Evolutionary conservation across 2,888 invertebrate genomes (phyloP), one percentile per base, ranked within the genome.

Genomic region (Ochropleura plecta): DNA sequence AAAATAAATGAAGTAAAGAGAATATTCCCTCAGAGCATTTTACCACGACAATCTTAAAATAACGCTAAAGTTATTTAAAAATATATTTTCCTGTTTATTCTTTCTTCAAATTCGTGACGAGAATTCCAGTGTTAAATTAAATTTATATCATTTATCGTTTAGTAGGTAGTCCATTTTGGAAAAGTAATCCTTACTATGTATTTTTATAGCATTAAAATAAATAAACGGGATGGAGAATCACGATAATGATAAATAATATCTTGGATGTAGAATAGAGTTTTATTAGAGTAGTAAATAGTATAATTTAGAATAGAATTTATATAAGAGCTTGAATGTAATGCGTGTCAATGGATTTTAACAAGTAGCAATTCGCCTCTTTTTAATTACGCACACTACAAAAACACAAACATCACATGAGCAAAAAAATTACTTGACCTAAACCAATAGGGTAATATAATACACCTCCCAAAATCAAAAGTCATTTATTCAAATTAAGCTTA

Each of bases 1-100:
- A 48, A 76, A 59, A 68, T 7, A 12, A 20, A 72, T 14, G n/a
- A 42, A 63, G 49, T 46, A 20, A 73, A n/a, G 16, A n/a, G n/a
- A 51, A n/a, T 9, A 30, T n/a, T 20, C n/a, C 12, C 16, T 64
- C 2, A 16, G 3, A 40, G 46, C 6, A 53, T 64, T 10, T 63
- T 42, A 62, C 40, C 40, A 1, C 20, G 18, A 40, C 0, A 18
- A 46, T 76, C 40, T 42, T 7, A 48, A 46, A 48, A 40, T 76
- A 55, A 46, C 20, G 7, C 7, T 46, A 62, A 40, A 18, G 3
- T 20, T 57, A n/a, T 10, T 5, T 20, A 14, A 46, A n/a, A n/a
- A 73, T 30, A 6, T 20, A 16, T 59, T 74, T 60, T 40, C 12
- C 12, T 14, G 5, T 12, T 55, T 9, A 5, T 59, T 59, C 3